Evolutionary conservation across 2,113 vertebrate genomes (phyloP).

Genomic region (Copsychus sechellarum): DNA sequence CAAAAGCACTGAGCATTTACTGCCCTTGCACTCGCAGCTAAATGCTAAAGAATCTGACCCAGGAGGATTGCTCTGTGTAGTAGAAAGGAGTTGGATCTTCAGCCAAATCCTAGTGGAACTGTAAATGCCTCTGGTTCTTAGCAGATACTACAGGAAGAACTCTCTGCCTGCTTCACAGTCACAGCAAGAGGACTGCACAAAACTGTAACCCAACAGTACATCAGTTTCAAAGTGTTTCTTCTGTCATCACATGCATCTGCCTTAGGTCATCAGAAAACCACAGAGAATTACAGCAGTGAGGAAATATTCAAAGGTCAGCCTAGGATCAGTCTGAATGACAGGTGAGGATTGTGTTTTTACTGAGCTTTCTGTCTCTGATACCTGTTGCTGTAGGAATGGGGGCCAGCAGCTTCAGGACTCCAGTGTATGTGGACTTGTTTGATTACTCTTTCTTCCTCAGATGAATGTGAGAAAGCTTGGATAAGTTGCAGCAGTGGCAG

Average conservation of each 20-base stretch:
- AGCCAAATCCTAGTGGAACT: background rate
- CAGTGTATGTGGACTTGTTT: background rate
- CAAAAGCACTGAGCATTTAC: background rate
- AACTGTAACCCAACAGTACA: background rate
- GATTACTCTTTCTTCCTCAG: background rate
- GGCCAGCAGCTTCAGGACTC: background rate
- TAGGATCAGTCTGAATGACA: background rate
- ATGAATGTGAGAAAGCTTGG: background rate
- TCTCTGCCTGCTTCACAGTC: background rate
- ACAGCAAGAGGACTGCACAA: background rate
- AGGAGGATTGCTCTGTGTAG: background rate
- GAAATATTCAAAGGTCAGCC: conserved; percentile 7
- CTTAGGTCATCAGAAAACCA: conserved; percentile 6
- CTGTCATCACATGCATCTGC: conserved; percentile 6
- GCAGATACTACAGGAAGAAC: background rate
- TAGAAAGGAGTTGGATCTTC: background rate
- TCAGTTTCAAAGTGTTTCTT: background rate
- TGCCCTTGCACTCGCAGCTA: background rate
- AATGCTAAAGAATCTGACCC: background rate
- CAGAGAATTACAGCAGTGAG: background rate
- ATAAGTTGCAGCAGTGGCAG: background rate
- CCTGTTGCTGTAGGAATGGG: background rate
- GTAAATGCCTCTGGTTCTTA: background rate
- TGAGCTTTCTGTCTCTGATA: background rate
- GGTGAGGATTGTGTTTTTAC: background rate